Conservation (phyloP, 2,888 invertebrate species). For the Ganaspis brasiliensis region DNA sequence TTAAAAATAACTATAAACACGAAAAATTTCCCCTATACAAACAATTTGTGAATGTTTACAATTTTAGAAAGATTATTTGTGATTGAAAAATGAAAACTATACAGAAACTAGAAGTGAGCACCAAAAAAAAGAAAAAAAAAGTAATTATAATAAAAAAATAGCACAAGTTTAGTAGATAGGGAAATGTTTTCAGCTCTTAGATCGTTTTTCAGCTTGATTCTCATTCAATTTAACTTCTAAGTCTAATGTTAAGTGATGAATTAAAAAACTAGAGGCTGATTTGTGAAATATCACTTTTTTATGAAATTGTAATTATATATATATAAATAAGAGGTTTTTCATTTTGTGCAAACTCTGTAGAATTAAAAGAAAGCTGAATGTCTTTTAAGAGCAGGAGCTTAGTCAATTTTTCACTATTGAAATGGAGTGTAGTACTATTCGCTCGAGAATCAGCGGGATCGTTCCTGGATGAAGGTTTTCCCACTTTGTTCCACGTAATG, state of each 20-base stretch:
- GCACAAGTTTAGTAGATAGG: conserved; percentile 8
- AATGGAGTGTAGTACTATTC: conserved; percentile 37
- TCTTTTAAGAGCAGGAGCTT: background rate
- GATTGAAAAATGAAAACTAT: too few species aligned
- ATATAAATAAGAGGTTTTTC: background rate
- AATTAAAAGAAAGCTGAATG: background rate
- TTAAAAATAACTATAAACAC: too few species aligned
- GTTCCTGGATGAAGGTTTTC: conserved; percentile 31
- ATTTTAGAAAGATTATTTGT: too few species aligned
- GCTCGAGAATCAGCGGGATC: conserved; percentile 28
- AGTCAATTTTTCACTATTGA: conserved; percentile 25
- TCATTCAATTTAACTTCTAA: background rate
- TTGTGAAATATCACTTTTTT: too few species aligned
- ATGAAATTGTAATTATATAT: background rate
- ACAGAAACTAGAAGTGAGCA: too few species aligned
- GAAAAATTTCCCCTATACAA: too few species aligned
- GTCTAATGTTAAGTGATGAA: too few species aligned
- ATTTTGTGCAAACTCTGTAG: conserved; percentile 20
- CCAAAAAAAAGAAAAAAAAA: background rate
- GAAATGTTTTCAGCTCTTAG: conserved; percentile 47
- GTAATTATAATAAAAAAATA: conserved; percentile 3
- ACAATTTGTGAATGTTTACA: too few species aligned
- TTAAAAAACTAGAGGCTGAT: too few species aligned
- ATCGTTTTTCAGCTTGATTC: conserved; percentile 39
- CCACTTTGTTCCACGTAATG: conserved; percentile 27